Base-by-base conservation (phyloP, 1,140 invertebrate genomes). In the Drosophila chauvacae region DNA sequence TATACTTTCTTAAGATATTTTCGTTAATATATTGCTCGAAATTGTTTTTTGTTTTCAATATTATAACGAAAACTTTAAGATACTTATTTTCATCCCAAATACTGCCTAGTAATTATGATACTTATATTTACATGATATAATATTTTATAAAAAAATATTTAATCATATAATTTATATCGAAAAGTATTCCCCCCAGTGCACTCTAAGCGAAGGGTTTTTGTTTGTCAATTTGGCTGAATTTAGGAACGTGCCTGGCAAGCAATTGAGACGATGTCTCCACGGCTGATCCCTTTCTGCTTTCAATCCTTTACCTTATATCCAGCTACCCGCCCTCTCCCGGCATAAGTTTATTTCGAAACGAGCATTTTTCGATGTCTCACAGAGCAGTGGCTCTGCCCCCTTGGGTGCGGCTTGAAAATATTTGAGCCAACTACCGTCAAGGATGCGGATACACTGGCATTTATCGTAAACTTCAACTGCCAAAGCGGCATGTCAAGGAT, bases 381-480 rank as follows among this genome's bases (percentile, higher is more conserved):
- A 33, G 35, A 55, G 33, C 51, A 37, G n/a, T 14, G 7, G 42
- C 39, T 26, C 53, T 56, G 28, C 35, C 37, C 47, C 30, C 23
- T n/a, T 53, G 56, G 66, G 75, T 51, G 62, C 18, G 62, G 50
- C 51, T 74, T 70, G 62, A 68, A 88, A 87, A 87, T 87, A 87
- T 87, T 88, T 48, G 33, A 51, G 68, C 60, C 65, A 81, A 85
- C 81, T 81, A 81, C 77, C 73, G 63, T 70, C 68, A 55, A 61
- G 81, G 45, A 56, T 56, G 53, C 48, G 41, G 53, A 66, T 78
- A 68, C 39, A 50, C 28, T 44, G 81, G 81, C 85, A 90, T 90
- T 90, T 90, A 90, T 85, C 85, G 85, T 90, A 90, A 90, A 90
- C 85, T 85, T 90, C 75, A 90, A 90, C 75, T 81, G 85, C 86